Evolutionary conservation across 2,888 invertebrate species (phyloP), one percentile per base, ranked within the genome.

Genomic region (Athalia cordata): DNA sequence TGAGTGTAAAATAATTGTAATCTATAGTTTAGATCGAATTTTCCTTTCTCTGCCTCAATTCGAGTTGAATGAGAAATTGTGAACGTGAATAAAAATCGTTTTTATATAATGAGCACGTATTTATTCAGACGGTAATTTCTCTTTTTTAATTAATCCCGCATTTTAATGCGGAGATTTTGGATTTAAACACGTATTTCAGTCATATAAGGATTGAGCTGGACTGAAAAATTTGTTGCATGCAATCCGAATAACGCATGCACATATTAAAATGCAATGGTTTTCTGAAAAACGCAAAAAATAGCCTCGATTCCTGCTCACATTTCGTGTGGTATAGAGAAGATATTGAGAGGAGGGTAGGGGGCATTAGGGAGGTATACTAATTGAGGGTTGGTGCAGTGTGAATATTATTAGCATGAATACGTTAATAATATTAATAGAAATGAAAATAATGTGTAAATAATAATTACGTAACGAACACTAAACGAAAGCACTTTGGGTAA

Each of bases 211-310:
- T 29, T 29, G 29, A n/a, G n/a, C 2, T 29, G 29, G 29, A 29
- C 29, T 29, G 0, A 2, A 29, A 29, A 29, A 29, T 29, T 29
- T 29, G 62, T 64, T 13, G 62, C 75, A 75, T 62, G 75, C 75
- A 75, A 75, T 62, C 75, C 75, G 62, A 75, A 75, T 75, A 75
- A 75, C 61, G 52, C 75, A 75, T 75, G 75, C 75, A 49, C 50
- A 61, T 75, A 47, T 47, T 72, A 13, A 52, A 15, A 15, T 50
- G n/a, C 29, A 11, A 55, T 9, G 11, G 55, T n/a, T 9, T 7
- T 7, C 9, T n/a, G 7, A 9, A 0, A 11, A 9, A 55, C 9
- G 9, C 8, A 61, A 9, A n/a, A 4, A 4, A 29, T 9, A 62
- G 49, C 75, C 49, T 62, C 11, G 50, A 62, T 57, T 52, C 75